phyloP scores from a whole-genome alignment of 2,888 invertebrate genomes.

The Callosobruchus maculatus region DNA sequence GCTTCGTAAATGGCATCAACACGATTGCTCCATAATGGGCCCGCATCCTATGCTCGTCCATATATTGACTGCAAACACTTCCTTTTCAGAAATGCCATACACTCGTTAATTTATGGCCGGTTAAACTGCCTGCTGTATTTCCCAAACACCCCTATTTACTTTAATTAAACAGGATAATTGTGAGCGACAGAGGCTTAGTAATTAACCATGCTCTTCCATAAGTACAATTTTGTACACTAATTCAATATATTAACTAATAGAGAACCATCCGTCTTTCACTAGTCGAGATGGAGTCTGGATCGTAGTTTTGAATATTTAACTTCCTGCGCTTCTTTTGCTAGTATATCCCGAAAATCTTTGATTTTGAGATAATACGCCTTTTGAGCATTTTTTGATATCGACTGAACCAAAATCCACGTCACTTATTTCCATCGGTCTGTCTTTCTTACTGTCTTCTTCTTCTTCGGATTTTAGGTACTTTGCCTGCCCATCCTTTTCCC shows the following conservation, averaged over 20 bases:
- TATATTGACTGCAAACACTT: conserved; percentile 17
- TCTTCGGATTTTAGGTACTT: too few relatives aligned
- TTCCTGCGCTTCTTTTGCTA: too few relatives aligned
- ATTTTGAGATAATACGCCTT: too few relatives aligned
- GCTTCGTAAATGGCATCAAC: conserved; percentile 9
- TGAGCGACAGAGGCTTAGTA: conserved; percentile 4
- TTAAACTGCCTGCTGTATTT: conserved; percentile 21
- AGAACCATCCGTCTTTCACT: not conserved
- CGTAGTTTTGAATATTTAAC: too few relatives aligned
- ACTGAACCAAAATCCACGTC: too few relatives aligned
- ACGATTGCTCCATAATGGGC: conserved; percentile 34
- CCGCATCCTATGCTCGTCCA: conserved; percentile 30
- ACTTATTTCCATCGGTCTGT: too few relatives aligned
- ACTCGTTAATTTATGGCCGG: conserved; percentile 18
- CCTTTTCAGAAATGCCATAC: conserved; percentile 10
- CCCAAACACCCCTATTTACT: conserved; percentile 31
- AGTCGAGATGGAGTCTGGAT: not conserved
- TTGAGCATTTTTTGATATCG: too few relatives aligned
- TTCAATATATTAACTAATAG: not conserved
- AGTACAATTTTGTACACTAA: not conserved
- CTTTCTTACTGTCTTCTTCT: too few relatives aligned
- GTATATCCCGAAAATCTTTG: too few relatives aligned
- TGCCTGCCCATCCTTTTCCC: too few relatives aligned
- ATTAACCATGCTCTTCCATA: conserved; percentile 1
- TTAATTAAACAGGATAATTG: conserved; percentile 22